Evolutionary conservation across 2,113 vertebrate genomes (phyloP), one percentile per base, ranked within the genome.

Genomic region (Heterocephalus glaber): DNA sequence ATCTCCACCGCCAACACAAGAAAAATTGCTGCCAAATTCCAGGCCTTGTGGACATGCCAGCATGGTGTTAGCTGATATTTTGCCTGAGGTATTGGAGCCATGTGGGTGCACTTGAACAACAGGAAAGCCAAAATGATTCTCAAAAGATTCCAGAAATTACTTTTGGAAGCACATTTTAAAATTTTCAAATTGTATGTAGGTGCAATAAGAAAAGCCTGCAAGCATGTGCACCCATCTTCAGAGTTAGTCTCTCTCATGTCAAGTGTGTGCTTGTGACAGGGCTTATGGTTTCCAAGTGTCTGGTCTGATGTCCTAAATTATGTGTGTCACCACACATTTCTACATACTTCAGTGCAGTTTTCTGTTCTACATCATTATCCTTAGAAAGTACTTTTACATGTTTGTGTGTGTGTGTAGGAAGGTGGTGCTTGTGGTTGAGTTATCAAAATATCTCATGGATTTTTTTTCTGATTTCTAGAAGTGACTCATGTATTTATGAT

Each of bases 161-260:
- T 94, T 93, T 95, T 93, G 79, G 89, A 92, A 95, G 44, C 80
- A 95, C 60, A 95, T 76, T 44, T 94, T 22, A 47, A 61, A 96
- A 94, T 66, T 77, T 77, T 33, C 74, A 33, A 60, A 89, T 33
- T 70, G 76, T 47, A 79, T 86, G 54, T 91, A 47, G 54, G 26
- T 58, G 5, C 30, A 61, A 30, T 65, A 82, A 79, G 47, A 79
- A 92, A 95, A 68, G 30, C 33, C n/a, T 83, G 58, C 14, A 52
- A 92, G 47, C 7, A 0, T 33, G 20, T 28, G n/a, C 54, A 56
- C 58, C 14, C 12, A 77, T 6, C 80, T 95, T 83, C 84, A 35
- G 83, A 49, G 41, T 66, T 85, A 41, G 79, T 61, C 47, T 79
- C 17, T 80, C 54, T 66, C 47, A 12, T 61, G 35, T 84, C 16